These are phyloP conservation scores for Chaenodraco wilsoni DNA, from an alignment of 2,797 vertebrate species.

Conservation along the genomic window DNA sequence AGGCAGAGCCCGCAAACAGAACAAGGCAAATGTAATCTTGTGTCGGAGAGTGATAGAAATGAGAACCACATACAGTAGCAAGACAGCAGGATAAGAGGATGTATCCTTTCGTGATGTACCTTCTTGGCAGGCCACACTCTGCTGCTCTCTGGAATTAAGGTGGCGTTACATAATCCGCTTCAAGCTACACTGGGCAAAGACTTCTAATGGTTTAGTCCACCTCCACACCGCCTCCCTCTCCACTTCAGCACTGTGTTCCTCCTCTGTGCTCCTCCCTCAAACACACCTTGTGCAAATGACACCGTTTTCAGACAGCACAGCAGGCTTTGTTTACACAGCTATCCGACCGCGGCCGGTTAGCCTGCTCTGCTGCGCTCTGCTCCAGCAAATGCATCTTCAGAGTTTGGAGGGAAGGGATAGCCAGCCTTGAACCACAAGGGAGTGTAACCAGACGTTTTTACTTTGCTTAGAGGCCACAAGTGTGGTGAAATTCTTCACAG, in stretches of 20 bases:
- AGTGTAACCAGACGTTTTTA: slow-evolving; percentile 57
- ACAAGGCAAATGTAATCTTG: slow-evolving; percentile 26
- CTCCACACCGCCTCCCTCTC: slow-evolving; percentile 69
- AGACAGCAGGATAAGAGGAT: slow-evolving; percentile 36
- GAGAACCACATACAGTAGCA: slow-evolving; percentile 9
- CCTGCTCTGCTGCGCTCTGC: slow-evolving; percentile 64
- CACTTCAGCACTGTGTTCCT: slow-evolving; percentile 56
- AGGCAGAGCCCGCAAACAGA: slow-evolving; percentile 17
- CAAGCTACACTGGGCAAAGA: slow-evolving; percentile 63
- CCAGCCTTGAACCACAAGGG: slow-evolving; percentile 50
- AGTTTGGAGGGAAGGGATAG: slow-evolving; percentile 72
- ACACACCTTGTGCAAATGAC: slow-evolving; percentile 88
- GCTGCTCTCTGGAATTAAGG: slow-evolving; percentile 65
- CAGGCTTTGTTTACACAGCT: slow-evolving; percentile 86
- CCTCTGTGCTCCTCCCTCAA: slow-evolving; percentile 77
- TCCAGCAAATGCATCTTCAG: slow-evolving; percentile 48
- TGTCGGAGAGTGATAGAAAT: slow-evolving; percentile 23
- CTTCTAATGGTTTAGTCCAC: slow-evolving; percentile 83
- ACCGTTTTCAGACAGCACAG: slow-evolving; percentile 76
- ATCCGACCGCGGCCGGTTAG: slow-evolving; percentile 74
- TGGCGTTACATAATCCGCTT: slow-evolving; percentile 73
- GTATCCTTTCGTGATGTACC: slow-evolving; percentile 46
- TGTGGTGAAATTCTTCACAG: slow-evolving; percentile 52
- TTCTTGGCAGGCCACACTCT: slow-evolving; percentile 66
- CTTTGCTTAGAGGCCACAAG: slow-evolving; percentile 43